Evolutionary conservation across 2,113 vertebrate species (phyloP).

Genomic region (Chloropsis cyanopogon): DNA sequence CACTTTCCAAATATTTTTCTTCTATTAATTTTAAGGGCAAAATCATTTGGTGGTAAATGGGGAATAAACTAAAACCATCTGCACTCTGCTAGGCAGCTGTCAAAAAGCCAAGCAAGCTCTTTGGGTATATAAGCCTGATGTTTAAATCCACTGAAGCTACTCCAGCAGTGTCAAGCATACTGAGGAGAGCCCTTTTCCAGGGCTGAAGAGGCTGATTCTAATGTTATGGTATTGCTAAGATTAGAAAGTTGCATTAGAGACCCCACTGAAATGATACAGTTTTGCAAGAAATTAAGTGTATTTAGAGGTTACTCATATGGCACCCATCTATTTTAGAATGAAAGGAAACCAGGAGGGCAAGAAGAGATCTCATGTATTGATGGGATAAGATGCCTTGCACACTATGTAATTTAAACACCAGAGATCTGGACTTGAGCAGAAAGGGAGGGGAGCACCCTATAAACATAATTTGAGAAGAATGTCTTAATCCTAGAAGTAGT

Average conservation of each 20-base stretch:
- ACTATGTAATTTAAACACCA: background rate
- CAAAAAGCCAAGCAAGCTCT: conserved; percentile 37
- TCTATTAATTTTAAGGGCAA: conserved; percentile 59
- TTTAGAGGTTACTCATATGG: conserved; percentile 13
- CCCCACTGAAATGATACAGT: background rate
- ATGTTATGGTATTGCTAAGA: background rate
- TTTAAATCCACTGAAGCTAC: conserved; percentile 37
- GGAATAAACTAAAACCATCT: conserved; percentile 61
- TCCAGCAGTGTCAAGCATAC: conserved; percentile 18
- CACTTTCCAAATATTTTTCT: conserved; percentile 63
- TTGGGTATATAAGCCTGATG: background rate
- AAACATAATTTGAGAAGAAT: conserved; percentile 10
- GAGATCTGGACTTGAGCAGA: background rate
- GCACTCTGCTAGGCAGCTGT: conserved; percentile 46
- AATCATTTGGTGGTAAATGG: conserved; percentile 59
- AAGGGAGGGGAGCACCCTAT: background rate
- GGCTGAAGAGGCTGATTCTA: rapidly evolving
- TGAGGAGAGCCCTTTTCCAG: background rate
- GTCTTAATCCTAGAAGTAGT: conserved; percentile 5
- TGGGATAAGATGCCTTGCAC: background rate
- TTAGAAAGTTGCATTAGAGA: background rate
- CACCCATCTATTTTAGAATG: conserved; percentile 10
- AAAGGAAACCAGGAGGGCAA: conserved; percentile 7
- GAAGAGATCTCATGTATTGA: background rate
- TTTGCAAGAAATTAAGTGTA: background rate